Conservation (phyloP, 2,113 vertebrate species). For the Balaenoptera acutorostrata region DNA sequence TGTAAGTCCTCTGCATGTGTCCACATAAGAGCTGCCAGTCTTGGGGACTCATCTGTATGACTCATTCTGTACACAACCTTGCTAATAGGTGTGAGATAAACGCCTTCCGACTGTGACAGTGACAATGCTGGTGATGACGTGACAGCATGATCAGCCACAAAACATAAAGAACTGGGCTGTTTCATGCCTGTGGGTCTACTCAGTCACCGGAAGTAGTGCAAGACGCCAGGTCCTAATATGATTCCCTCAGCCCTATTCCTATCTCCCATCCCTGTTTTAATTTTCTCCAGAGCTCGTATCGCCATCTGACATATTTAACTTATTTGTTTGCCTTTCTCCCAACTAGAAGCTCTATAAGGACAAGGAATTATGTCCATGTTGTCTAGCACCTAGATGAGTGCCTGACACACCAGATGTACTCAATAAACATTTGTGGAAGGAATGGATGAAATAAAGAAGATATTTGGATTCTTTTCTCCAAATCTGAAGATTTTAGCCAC, state of each 20-base stretch:
- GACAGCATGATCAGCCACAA: not conserved
- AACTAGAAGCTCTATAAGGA: not conserved
- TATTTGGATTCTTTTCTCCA: not conserved
- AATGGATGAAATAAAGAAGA: not conserved
- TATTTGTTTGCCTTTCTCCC: not conserved
- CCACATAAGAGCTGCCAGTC: not conserved
- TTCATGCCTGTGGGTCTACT: not conserved
- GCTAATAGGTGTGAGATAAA: not conserved
- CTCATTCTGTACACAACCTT: not conserved
- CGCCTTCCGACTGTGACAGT: not conserved
- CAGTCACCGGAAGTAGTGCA: not conserved
- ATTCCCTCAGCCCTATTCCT: not conserved
- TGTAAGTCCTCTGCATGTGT: not conserved
- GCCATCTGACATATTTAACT: not conserved
- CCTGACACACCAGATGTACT: not conserved
- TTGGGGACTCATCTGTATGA: not conserved
- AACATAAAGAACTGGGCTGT: not conserved
- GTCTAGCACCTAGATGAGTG: not conserved
- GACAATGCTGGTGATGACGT: not conserved
- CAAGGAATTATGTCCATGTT: not conserved
- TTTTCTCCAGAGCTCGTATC: not conserved
- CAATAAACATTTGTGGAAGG: not conserved
- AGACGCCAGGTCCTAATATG: not conserved
- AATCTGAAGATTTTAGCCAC: not conserved
- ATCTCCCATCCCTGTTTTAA: not conserved